Conservation (phyloP, 37 sponge, comb jelly and placozoan species). For the Eunapius fragilis region DNA sequence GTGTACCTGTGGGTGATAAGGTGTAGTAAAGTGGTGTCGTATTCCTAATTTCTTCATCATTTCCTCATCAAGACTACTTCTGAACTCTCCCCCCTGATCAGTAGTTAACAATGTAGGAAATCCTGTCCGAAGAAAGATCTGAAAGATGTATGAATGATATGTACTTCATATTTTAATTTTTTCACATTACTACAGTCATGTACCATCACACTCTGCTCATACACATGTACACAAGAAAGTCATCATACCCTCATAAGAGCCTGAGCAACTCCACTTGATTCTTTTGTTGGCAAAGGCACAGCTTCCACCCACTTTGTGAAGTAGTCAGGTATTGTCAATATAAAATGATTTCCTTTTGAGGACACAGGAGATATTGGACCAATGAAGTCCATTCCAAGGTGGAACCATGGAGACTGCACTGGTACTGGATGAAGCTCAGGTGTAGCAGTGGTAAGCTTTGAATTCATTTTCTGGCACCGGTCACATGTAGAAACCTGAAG, state of each 20-base stretch:
- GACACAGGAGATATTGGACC: slow-evolving; percentile 27
- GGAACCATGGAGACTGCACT: slow-evolving; percentile 10
- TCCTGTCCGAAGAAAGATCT: slow-evolving; percentile 45
- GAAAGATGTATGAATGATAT: neutral
- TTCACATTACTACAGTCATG: neutral
- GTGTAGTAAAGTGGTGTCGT: slow-evolving; percentile 16
- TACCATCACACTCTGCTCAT: neutral
- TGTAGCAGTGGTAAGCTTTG: neutral
- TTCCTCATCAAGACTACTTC: slow-evolving; percentile 23
- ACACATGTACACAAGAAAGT: neutral
- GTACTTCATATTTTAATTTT: no score
- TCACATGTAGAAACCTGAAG: neutral
- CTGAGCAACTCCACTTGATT: slow-evolving; percentile 11
- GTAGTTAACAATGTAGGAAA: slow-evolving; percentile 24
- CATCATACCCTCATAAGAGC: slow-evolving; percentile 27
- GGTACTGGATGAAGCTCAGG: slow-evolving; percentile 15
- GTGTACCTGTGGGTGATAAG: slow-evolving; percentile 48
- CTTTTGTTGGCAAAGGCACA: slow-evolving; percentile 29
- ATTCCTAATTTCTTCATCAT: slow-evolving; percentile 21
- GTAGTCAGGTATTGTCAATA: slow-evolving; percentile 31
- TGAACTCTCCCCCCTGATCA: slow-evolving; percentile 26
- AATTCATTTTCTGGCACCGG: neutral
- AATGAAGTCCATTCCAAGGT: slow-evolving; percentile 32
- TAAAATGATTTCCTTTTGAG: slow-evolving; percentile 4
- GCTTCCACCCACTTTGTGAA: slow-evolving; percentile 50